Evolutionary conservation across 1,140 invertebrate species (phyloP).

Genomic region (Trissolcus basalis): DNA sequence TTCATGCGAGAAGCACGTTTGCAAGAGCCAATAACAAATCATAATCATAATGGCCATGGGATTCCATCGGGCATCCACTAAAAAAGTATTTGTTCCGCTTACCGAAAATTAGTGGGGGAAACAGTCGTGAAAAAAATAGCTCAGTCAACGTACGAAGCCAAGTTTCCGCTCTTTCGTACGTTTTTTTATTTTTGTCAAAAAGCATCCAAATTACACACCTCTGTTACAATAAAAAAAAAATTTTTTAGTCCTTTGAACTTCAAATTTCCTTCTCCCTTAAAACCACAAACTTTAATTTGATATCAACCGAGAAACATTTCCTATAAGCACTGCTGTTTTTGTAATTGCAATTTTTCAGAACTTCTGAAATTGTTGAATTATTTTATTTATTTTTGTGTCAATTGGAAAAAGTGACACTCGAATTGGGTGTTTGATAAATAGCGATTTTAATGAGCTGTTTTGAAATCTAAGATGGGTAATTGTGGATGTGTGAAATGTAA

Average conservation of each 20-base stretch:
- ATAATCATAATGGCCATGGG: slow-evolving; percentile 61
- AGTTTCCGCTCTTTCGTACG: slow-evolving; percentile 20
- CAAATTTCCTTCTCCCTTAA: no score
- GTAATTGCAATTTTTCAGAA: no score
- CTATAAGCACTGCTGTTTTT: no score
- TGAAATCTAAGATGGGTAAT: slow-evolving; percentile 25
- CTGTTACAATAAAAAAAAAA: background rate
- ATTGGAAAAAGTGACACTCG: no score
- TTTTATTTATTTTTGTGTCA: no score
- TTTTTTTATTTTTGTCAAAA: slow-evolving; percentile 10
- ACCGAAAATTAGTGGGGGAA: slow-evolving; percentile 36
- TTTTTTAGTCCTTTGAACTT: background rate
- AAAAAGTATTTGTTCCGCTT: slow-evolving; percentile 69
- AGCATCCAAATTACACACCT: background rate
- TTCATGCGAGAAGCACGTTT: slow-evolving; percentile 58
- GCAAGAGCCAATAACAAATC: slow-evolving; percentile 57
- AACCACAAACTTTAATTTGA: no score
- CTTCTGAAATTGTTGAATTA: no score
- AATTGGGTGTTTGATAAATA: no score
- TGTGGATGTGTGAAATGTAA: slow-evolving; percentile 21
- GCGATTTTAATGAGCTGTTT: slow-evolving; percentile 5
- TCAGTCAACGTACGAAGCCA: slow-evolving; percentile 32
- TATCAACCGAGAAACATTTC: no score
- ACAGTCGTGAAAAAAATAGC: slow-evolving; percentile 38
- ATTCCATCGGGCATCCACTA: slow-evolving; percentile 56